phyloP scores from a whole-genome alignment of 2,113 vertebrate species.

The Mionectes macconnelli region DNA sequence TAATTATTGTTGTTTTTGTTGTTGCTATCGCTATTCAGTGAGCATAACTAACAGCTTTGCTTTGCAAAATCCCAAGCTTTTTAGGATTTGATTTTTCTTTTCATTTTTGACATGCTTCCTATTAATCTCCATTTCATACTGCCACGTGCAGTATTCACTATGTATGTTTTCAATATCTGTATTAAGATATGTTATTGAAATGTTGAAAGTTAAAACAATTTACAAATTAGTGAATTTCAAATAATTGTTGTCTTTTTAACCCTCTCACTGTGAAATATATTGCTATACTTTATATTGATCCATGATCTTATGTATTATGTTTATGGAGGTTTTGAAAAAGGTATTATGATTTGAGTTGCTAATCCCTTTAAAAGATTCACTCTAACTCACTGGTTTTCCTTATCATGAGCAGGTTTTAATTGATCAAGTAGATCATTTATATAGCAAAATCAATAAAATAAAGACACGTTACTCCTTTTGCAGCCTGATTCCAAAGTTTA shows the following conservation, averaged over 20 bases:
- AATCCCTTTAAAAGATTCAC: not conserved
- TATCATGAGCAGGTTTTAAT: not conserved
- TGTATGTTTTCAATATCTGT: not conserved
- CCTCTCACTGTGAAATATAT: not conserved
- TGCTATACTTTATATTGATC: not conserved
- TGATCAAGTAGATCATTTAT: not conserved
- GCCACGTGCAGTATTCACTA: not conserved
- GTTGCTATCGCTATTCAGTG: constrained; percentile 62
- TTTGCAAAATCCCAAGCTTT: constrained; percentile 58
- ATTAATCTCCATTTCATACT: constrained; percentile 40
- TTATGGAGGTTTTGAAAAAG: not conserved
- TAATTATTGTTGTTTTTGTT: constrained; percentile 71
- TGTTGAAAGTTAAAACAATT: not conserved
- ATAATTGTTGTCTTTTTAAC: not conserved
- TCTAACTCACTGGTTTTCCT: not conserved
- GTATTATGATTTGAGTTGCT: not conserved
- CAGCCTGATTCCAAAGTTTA: not conserved
- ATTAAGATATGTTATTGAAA: not conserved
- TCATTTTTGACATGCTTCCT: constrained; percentile 29
- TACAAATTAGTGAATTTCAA: not conserved
- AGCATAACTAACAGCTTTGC: constrained; percentile 49
- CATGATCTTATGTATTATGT: not conserved
- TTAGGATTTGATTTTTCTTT: constrained; percentile 57
- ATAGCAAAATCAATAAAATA: not conserved
- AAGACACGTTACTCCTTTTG: not conserved